Evolutionary conservation across 2,113 vertebrate species (phyloP).

Genomic region (Melanotaenia duboulayi): DNA sequence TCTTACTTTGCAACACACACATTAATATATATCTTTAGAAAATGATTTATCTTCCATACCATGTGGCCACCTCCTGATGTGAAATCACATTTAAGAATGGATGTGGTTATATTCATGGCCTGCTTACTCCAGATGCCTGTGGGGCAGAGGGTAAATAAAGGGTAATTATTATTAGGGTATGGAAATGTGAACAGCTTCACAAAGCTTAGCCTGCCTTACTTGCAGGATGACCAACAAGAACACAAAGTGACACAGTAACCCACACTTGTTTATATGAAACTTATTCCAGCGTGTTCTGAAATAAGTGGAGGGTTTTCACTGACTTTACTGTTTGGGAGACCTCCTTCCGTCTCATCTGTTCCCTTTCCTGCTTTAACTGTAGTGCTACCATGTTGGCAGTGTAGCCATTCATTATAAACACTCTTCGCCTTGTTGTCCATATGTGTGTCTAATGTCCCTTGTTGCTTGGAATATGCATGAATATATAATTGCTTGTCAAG

Average conservation of each 20-base stretch:
- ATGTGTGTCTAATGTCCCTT: slow-evolving; percentile 52
- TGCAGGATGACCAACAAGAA: slow-evolving; percentile 24
- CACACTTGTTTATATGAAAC: slow-evolving; percentile 49
- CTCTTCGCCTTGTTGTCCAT: slow-evolving; percentile 46
- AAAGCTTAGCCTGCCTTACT: slow-evolving; percentile 34
- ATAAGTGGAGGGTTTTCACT: slow-evolving; percentile 29
- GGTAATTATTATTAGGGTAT: slow-evolving; percentile 76
- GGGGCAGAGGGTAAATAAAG: slow-evolving; percentile 65
- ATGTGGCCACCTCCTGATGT: slow-evolving; percentile 70
- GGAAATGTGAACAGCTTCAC: slow-evolving; percentile 65
- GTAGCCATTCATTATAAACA: slow-evolving; percentile 35
- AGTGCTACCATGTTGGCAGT: slow-evolving; percentile 31
- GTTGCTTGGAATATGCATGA: slow-evolving; percentile 43
- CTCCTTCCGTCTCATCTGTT: slow-evolving; percentile 26
- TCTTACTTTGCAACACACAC: slow-evolving; percentile 35
- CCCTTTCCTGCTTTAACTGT: slow-evolving; percentile 22
- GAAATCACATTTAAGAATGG: slow-evolving; percentile 63
- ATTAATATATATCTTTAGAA: slow-evolving; percentile 31
- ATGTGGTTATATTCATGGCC: slow-evolving; percentile 60
- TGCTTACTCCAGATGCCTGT: slow-evolving; percentile 64
- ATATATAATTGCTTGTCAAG: slow-evolving; percentile 42
- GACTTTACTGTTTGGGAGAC: slow-evolving; percentile 22
- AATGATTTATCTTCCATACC: slow-evolving; percentile 71
- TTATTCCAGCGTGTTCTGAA: slow-evolving; percentile 14
- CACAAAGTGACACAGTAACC: slow-evolving; percentile 42